A percentile compares a stretch with the other conserved stretches of the same genome.
Conservation (phyloP, 2,797 vertebrate species). For the Phyllotis vaccarum region DNA sequence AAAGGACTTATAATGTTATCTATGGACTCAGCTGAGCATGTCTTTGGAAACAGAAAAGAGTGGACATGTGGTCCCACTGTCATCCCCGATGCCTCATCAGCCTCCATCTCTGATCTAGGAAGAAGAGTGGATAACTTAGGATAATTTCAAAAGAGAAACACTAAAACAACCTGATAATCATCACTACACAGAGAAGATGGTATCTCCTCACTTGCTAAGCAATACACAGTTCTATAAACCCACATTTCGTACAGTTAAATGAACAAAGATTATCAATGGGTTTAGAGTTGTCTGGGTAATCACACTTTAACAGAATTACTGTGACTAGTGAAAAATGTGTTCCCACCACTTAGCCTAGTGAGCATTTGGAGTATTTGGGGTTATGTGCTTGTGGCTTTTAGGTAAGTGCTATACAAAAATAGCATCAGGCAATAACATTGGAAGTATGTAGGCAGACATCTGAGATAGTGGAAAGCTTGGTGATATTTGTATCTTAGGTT, state of each 20-base stretch:
- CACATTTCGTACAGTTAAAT: slow-evolving; percentile 5
- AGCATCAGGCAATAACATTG: not conserved
- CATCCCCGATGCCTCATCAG: not conserved
- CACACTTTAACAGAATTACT: slow-evolving; percentile 54
- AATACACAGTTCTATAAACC: not conserved
- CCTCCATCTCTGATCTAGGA: not conserved
- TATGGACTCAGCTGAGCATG: not conserved
- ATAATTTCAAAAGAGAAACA: slow-evolving; percentile 21
- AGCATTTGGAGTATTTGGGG: slow-evolving; percentile 32
- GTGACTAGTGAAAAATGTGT: slow-evolving; percentile 45
- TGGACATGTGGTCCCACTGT: not conserved
- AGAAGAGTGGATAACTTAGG: not conserved
- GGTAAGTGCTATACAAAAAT: not conserved
- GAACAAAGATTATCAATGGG: slow-evolving; percentile 2
- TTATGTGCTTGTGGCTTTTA: not conserved
- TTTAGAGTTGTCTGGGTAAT: slow-evolving; percentile 24
- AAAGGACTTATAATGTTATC: not conserved
- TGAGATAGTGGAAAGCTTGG: not conserved
- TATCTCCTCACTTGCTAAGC: not conserved
- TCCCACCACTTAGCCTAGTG: not conserved
- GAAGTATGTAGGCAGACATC: not conserved
- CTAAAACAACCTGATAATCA: not conserved
- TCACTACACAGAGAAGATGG: not conserved
- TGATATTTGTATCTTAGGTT: slow-evolving; percentile 21
- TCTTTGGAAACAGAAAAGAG: not conserved